Conservation (phyloP, 2,797 vertebrate species). For the Megaceryle alcyon region DNA sequence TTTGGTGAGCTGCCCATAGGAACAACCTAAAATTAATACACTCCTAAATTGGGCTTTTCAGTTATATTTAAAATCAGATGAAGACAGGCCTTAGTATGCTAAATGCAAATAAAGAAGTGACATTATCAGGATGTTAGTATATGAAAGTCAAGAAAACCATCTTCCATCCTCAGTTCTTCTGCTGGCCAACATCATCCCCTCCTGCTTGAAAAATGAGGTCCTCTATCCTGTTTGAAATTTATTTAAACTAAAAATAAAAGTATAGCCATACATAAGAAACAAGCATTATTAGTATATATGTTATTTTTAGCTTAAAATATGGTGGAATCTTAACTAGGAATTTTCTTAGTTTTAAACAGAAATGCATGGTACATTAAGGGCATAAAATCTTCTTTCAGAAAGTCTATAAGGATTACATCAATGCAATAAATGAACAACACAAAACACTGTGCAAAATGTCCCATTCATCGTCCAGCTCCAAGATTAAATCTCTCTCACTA, state of each 20-base stretch:
- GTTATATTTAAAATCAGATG: background rate
- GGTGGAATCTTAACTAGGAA: background rate
- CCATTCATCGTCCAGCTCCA: background rate
- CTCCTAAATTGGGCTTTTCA: background rate
- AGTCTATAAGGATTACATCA: background rate
- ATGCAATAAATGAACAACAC: background rate
- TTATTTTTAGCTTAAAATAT: background rate
- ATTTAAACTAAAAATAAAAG: background rate
- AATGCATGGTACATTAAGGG: background rate
- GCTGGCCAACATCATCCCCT: background rate
- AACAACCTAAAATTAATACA: background rate
- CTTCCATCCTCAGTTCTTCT: background rate
- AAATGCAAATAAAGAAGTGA: background rate
- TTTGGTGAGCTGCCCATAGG: background rate
- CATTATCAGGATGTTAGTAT: background rate
- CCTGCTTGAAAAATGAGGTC: background rate
- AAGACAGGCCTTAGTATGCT: background rate
- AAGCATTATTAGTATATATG: background rate
- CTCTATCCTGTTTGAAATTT: background rate
- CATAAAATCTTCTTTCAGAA: background rate
- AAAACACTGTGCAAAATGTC: conserved; percentile 14
- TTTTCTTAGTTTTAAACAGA: background rate
- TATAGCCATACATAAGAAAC: rapidly evolving
- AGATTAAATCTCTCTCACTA: background rate
- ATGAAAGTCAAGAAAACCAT: background rate